These are phyloP conservation scores for Excalfactoria chinensis DNA, from an alignment of 2,113 vertebrate genomes.

Conservation along the genomic window DNA sequence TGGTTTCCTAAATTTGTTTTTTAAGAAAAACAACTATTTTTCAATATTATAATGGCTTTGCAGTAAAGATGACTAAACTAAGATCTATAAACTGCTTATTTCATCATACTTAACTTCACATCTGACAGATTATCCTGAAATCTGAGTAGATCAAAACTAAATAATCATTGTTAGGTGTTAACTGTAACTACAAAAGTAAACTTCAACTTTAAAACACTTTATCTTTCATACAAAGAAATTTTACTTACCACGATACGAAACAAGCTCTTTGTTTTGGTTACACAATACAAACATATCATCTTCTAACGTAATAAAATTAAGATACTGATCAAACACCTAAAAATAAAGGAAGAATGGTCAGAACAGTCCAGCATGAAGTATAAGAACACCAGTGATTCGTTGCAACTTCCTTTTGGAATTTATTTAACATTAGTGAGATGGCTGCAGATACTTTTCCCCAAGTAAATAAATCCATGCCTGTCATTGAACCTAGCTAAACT, in stretches of 20 bases:
- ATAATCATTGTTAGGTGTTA: neutral
- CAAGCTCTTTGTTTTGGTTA: conserved; percentile 96
- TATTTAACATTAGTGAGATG: too few relatives aligned
- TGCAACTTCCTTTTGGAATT: neutral
- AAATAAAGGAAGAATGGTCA: conserved; percentile 33
- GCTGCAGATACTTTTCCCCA: neutral
- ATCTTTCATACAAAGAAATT: neutral
- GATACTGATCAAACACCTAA: conserved; percentile 98
- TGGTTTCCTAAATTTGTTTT: neutral
- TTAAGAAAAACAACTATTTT: neutral
- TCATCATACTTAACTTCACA: neutral
- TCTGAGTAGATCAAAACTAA: neutral
- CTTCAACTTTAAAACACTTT: neutral
- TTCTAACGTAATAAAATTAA: conserved; percentile 99
- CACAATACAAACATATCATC: conserved; percentile 98
- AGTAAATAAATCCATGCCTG: neutral
- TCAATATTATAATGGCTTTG: neutral
- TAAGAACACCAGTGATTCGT: neutral
- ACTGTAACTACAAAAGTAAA: neutral
- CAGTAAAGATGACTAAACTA: neutral
- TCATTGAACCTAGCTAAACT: neutral
- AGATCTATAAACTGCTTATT: neutral
- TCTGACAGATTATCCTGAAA: neutral
- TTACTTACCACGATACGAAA: conserved; percentile 93
- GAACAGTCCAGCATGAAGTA: neutral